Base-by-base conservation (phyloP, 2,797 vertebrate species). In the Alauda arvensis region DNA sequence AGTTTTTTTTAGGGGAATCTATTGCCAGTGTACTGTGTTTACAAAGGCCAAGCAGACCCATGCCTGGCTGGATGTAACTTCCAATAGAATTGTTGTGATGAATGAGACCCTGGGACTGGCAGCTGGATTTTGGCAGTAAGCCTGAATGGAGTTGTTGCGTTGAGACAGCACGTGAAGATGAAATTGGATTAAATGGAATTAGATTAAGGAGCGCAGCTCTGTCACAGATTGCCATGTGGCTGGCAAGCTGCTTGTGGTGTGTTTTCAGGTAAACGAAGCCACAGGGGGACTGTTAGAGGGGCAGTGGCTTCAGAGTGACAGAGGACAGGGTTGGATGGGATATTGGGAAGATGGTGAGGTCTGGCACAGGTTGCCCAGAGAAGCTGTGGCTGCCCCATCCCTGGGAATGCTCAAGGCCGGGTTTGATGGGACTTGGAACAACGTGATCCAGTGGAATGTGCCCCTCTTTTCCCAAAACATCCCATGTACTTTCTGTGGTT, bases 101-200 rank as follows among this genome's bases (percentile, higher is more conserved):
- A 48, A 21, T 20, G 77, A 66, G 68, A 12, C 25, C n/a, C 34
- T 45, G 1, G 8, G 17, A 13, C 14, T 51, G 65, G 59, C 63
- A 51, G 79, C 72, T 78, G 76, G n/a, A 4, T 46, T 88, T 51
- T 34, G 60, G 68, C 60, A 19, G 71, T 71, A 48, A 80, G 77
- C 68, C 84, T 77, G 70, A 75, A n/a, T 53, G 53, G 66, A 91
- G 61, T 15, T 55, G 61, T 71, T 89, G 53, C 31, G 17, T 55
- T 66, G 71, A 76, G 84, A 67, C 79, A 56, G 74, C 66, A 33
- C 14, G 23, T 70, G 45, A 94, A 90, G 90, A 29, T 37, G 43
- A 37, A 87, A 67, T 77, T 39, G 77, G 87, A 90, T 94, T 90
- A 91, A 39, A 33, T 42, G 63, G 86, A 49, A 69, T 89, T 33